Percentiles rank a stretch among this genome's conserved stretches.
Conservation (phyloP, 2,888 invertebrate species). For the Chrysolina haemoptera region DNA sequence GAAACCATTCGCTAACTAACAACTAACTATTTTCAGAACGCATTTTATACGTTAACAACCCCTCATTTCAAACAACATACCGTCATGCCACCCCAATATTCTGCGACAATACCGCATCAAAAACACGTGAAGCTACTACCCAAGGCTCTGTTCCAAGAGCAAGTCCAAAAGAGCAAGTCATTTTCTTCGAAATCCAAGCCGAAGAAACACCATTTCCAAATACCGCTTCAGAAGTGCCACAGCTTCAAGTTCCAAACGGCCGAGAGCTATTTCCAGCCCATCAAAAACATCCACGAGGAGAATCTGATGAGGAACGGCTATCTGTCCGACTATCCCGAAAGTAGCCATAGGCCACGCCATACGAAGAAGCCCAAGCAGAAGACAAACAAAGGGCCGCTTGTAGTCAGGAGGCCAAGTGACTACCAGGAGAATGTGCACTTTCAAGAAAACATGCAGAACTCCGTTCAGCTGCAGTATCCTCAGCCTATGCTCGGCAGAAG, state of each 20-base stretch:
- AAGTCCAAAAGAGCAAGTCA: slow-evolving; percentile 67
- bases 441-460: slow-evolving; percentile 65
- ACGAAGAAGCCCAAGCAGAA: slow-evolving; percentile 64
- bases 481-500: slow-evolving; percentile 64
- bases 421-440: slow-evolving; percentile 65
- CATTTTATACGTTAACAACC: slow-evolving; percentile 70
- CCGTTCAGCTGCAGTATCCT: slow-evolving; percentile 68
- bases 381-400: slow-evolving; percentile 66
- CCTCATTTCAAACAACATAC: slow-evolving; percentile 75
- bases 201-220: slow-evolving; percentile 78
- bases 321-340: slow-evolving; percentile 64
- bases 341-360: slow-evolving; percentile 56
- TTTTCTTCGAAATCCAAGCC: slow-evolving; percentile 68
- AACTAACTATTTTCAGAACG: slow-evolving; percentile 66
- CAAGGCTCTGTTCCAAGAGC: slow-evolving; percentile 67
- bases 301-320: slow-evolving; percentile 69
- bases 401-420: slow-evolving; percentile 64
- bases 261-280: slow-evolving; percentile 77
- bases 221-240: slow-evolving; percentile 77
- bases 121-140: slow-evolving; percentile 70
- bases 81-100: slow-evolving; percentile 68
- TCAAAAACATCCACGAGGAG: slow-evolving; percentile 74
- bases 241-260: slow-evolving; percentile 73
- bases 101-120: slow-evolving; percentile 74
- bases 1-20: slow-evolving; percentile 24